Evolutionary conservation across 2,113 vertebrate genomes (phyloP).

Genomic region (Acanthochromis polyacanthus): DNA sequence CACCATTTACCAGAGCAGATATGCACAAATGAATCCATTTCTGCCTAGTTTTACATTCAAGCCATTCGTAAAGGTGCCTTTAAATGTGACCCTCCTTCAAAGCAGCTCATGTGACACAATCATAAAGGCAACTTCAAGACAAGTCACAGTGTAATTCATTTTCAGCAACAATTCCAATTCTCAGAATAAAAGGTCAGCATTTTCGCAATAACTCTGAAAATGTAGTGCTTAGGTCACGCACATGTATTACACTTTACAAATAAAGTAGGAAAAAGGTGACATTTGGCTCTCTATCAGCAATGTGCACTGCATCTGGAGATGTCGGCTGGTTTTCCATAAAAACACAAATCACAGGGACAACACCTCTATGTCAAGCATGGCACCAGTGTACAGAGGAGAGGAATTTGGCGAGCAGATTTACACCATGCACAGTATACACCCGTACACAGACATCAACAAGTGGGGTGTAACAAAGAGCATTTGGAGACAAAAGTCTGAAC

Average conservation of each 20-base stretch:
- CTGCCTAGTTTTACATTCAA: constrained; percentile 77
- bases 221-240: constrained; percentile 61
- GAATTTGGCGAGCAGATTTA: constrained; percentile 70
- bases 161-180: constrained; percentile 38
- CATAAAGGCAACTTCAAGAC: constrained; percentile 78
- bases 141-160: constrained; percentile 77
- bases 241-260: constrained; percentile 60
- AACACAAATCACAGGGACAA: constrained; percentile 64
- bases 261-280: constrained; percentile 47
- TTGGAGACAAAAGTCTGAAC: constrained; percentile 25
- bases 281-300: constrained; percentile 57
- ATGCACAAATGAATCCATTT: constrained; percentile 35
- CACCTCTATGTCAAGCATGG: constrained; percentile 63
- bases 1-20: constrained; percentile 31
- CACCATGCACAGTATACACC: constrained; percentile 70
- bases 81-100: constrained; percentile 22
- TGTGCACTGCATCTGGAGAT: constrained; percentile 52
- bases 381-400: constrained; percentile 57
- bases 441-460: constrained; percentile 60
- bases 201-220: constrained; percentile 32
- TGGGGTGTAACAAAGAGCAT: constrained; percentile 22
- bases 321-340: constrained; percentile 56
- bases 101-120: constrained; percentile 62
- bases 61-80: constrained; percentile 50
- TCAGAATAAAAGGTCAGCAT: constrained; percentile 35